phyloP scores from a whole-genome alignment of 2,113 vertebrate species.

The Protobothrops flavoviridis region DNA sequence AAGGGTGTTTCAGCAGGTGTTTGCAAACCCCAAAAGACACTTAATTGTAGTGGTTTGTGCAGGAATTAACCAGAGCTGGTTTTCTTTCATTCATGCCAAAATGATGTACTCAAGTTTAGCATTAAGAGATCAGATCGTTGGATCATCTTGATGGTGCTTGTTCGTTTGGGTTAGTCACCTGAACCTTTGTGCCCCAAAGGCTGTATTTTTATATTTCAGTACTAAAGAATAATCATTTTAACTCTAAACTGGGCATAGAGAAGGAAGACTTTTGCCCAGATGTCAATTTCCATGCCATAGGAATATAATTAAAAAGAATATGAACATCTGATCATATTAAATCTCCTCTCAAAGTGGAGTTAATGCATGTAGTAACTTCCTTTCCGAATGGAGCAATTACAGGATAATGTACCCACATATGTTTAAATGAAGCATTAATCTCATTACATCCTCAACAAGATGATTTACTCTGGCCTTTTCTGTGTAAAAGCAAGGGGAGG shows the following conservation, averaged over 20 bases:
- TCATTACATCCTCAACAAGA: neutral
- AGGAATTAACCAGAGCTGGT: no score
- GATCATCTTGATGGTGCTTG: no score
- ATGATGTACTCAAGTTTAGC: no score
- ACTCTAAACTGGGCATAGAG: neutral
- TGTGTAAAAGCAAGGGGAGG: neutral
- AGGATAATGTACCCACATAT: neutral
- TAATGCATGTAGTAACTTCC: neutral
- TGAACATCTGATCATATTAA: neutral
- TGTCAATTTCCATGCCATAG: neutral
- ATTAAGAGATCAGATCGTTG: no score
- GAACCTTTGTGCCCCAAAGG: neutral
- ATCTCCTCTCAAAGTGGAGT: neutral
- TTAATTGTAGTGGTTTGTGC: no score
- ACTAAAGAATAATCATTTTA: neutral
- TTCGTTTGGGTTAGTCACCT: no score
- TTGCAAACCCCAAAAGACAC: no score
- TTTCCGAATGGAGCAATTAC: neutral
- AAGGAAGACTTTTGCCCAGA: neutral
- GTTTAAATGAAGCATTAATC: neutral
- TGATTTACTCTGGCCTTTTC: neutral
- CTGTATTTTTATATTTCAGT: neutral
- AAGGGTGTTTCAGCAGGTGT: no score
- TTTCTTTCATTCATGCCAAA: no score
- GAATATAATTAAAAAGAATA: neutral